Base-by-base conservation (phyloP, 2,888 invertebrate genomes). In the Cheilosia urbana region DNA sequence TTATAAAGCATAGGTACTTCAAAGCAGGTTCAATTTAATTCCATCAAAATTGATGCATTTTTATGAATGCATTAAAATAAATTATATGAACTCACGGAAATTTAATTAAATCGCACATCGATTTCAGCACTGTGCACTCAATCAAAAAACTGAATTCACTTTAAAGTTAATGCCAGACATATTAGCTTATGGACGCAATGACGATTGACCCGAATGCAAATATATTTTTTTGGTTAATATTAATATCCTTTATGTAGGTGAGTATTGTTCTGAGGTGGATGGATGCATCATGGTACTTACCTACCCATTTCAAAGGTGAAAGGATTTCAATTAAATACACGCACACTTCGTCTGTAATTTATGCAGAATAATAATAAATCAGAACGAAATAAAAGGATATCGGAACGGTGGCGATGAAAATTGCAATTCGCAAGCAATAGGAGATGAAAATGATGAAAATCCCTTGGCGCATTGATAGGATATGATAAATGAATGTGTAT, bases 41-140 rank as follows among this genome's bases (percentile, higher is more conserved):
- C 7, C 2, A 51, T 51, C 21, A 51, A 13, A 17, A 51, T 51
- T 21, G 19, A 17, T 37, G n/a, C 6, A 19, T 42, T 17, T 17
- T 60, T 60, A n/a, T 60, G 17, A 19, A 17, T 21, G 13, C 40
- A 40, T 57, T 57, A 57, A 30, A 17, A 57, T 27, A 57, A 57
- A 57, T 30, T 34, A 57, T n/a, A 15, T 11, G 13, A 37, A 37
- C 37, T 37, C 4, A 4, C 6, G 17, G 17, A 17, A 0, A 47
- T 7, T 47, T 17, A 47, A 47, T 47, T 17, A 47, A 47, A 47
- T 47, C 47, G 19, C 6, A 6, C 47, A n/a, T 47, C 47, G 17
- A 47, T n/a, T 19, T 17, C 47, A 47, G 47, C 19, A 21, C 15
- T 15, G 15, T 24, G 53, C 53, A 53, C 53, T 19, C 53, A 53